Conservation (phyloP, 1,140 invertebrate genomes). For the Helicoverpa zea region DNA sequence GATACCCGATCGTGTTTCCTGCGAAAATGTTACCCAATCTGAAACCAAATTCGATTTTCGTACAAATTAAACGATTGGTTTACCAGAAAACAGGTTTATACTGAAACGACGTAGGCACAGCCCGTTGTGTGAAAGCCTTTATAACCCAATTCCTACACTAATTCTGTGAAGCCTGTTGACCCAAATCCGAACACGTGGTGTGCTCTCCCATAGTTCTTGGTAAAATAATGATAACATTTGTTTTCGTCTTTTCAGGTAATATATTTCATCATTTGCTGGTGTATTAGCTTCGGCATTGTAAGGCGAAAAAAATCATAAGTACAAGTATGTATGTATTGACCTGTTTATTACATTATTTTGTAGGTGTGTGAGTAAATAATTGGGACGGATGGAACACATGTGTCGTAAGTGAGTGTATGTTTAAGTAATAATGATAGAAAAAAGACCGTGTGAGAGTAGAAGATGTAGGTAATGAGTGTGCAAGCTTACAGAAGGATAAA, state of each 20-base stretch:
- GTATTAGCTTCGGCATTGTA: neutral
- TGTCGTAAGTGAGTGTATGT: too few relatives aligned
- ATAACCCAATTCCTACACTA: slow-evolving; percentile 47
- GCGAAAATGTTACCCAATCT: slow-evolving; percentile 9
- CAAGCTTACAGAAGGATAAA: too few relatives aligned
- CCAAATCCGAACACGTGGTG: slow-evolving; percentile 24
- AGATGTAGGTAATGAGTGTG: too few relatives aligned
- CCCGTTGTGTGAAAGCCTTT: slow-evolving; percentile 27
- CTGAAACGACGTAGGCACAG: neutral
- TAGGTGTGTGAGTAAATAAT: too few relatives aligned
- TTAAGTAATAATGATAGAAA: too few relatives aligned
- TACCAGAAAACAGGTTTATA: slow-evolving; percentile 35
- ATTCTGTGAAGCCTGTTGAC: slow-evolving; percentile 34
- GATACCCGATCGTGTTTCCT: neutral
- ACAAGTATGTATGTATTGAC: neutral
- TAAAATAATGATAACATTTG: slow-evolving; percentile 16
- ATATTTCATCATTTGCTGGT: neutral
- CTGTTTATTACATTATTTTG: too few relatives aligned
- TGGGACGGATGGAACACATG: too few relatives aligned
- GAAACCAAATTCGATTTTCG: slow-evolving; percentile 20
- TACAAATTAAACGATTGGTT: slow-evolving; percentile 36
- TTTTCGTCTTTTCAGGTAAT: slow-evolving; percentile 40
- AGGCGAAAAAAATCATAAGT: neutral
- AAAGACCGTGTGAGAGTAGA: too few relatives aligned
- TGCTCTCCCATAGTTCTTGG: neutral